Evolutionary conservation across 2,797 vertebrate genomes (phyloP), one percentile per base, ranked within the genome.

Genomic region (Sarcoramphus papa): DNA sequence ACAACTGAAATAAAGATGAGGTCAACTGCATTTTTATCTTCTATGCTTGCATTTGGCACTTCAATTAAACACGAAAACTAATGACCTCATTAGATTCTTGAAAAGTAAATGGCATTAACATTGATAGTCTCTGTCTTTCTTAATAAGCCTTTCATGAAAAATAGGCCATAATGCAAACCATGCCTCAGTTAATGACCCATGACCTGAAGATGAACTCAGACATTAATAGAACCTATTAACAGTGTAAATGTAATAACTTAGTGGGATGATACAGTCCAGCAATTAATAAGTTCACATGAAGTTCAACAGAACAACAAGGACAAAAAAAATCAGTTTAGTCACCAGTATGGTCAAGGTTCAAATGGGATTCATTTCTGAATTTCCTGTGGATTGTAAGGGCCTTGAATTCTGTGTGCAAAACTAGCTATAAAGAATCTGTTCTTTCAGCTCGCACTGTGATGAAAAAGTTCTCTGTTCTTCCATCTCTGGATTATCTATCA

Each of bases 111-210:
- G 93, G 90, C 67, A 92, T 88, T 95, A 97, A 76, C 97, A 86
- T 96, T 81, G 95, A 95, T 96, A 95, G 94, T 96, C 76, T 96
- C 93, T 84, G 76, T 92, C 92, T 88, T 17, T 87, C 90, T 96
- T 97, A 96, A 95, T 94, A 96, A 97, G 93, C 88, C 93, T 97
- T 97, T 97, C 95, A 97, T 97, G 91, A 96, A 94, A 97, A 96
- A 97, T 92, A 97, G 95, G 95, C 85, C 90, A 92, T 95, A 93
- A 83, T 94, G 92, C 93, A 95, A 96, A 93, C 91, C 91, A 59
- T 96, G 95, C 80, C 90, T 94, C 93, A 88, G 85, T 88, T 96
- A 96, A 91, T 82, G 92, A 97, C 95, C 93, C 90, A 16, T 64
- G 93, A 60, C 96, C 96, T 94, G 95, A 96, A 85, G 88, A 96